Evolutionary conservation across 2,113 vertebrate species (phyloP).

Genomic region (human (Homo sapiens)): GRCh38 chr15:61525001-61525500

Average conservation of each 20-base stretch:
- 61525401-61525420: neutral
- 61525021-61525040: neutral
- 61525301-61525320: neutral
- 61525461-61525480: neutral
- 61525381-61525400: neutral
- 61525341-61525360: neutral
- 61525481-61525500: neutral
- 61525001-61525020: constrained; percentile 68
- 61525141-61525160: constrained; percentile 55
- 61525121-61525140: constrained; percentile 72
- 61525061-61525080: constrained; percentile 63
- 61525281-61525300: constrained; percentile 25
- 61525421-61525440: neutral
- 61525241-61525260: constrained; percentile 58
- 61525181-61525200: constrained; percentile 70
- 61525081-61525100: neutral
- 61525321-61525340: constrained; percentile 59
- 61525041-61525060: constrained; percentile 61
- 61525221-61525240: constrained; percentile 32
- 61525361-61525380: neutral
- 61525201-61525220: constrained; percentile 52
- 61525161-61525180: constrained; percentile 68
- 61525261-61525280: neutral
- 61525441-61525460: neutral
- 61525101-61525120: constrained; percentile 52